Base-by-base conservation (phyloP, 2,113 vertebrate species). In the Hippocampus comes region DNA sequence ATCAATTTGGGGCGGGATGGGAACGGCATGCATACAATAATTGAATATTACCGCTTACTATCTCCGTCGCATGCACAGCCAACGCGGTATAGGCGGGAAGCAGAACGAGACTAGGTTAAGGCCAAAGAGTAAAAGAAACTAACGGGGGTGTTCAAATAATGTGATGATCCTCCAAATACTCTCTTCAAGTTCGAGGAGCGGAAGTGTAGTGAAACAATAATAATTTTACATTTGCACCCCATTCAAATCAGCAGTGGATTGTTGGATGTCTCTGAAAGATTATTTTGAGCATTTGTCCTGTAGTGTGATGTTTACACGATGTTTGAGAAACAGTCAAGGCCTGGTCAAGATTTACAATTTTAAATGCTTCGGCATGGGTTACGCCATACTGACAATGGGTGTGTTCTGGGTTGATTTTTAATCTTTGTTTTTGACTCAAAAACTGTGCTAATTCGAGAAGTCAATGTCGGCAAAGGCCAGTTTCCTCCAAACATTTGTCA, bases 31-130 rank as follows among this genome's bases (percentile, higher is more conserved):
- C 91, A 90, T 93, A 91, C 92, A 92, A 91, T 92, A 93, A 93
- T 93, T 93, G 91, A 93, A 92, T 92, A 92, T 92, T 92, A 92
- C 91, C 83, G 81, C 89, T 86, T 88, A 85, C 90, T 86, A 88
- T 90, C 89, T 89, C 85, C 86, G 85, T 82, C 82, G 80, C 89
- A 84, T 85, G 83, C 85, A 72, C 68, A 68, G 82, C 82, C 84
- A 20, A 79, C 67, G 75, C 72, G 70, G 77, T 70, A 6, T 18
- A 4, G 76, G 69, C 25, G 74, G 4, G 46, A 76, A 83, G 73
- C 53, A 18, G 67, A 60, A 41, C 43, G 41, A 88, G 78, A 84
- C 81, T 67, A 77, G 77, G 82, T 80, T 78, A 77, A 77, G 79
- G 84, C 82, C 55, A 82, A 78, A 86, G 80, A 80, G 76, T 73